phyloP scores from a whole-genome alignment of 2,113 vertebrate genomes.

The Aleadryas rufinucha region DNA sequence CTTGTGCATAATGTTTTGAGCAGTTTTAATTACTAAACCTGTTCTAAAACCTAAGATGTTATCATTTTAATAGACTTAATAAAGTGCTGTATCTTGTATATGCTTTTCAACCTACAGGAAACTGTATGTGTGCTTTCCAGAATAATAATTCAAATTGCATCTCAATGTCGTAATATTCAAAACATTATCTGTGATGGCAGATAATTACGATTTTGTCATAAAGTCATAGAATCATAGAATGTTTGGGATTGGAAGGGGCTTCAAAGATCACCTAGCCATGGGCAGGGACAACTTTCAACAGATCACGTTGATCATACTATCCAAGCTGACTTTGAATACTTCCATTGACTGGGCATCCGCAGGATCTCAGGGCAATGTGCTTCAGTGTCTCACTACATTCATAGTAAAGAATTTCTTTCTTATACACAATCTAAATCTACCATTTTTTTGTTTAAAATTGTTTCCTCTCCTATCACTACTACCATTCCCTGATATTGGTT shows the following conservation, averaged over 20 bases:
- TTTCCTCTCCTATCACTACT: background rate
- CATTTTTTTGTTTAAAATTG: background rate
- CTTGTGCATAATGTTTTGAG: background rate
- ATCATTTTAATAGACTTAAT: slow-evolving; percentile 19
- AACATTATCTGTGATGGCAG: background rate
- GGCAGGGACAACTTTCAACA: background rate
- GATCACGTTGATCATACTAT: background rate
- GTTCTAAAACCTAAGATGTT: background rate
- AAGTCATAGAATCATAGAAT: background rate
- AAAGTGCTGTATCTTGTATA: background rate
- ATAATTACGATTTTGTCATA: background rate
- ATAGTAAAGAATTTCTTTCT: background rate
- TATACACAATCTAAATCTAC: background rate
- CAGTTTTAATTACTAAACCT: background rate
- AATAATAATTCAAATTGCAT: background rate
- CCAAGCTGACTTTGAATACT: background rate
- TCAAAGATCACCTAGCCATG: background rate
- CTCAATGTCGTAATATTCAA: background rate
- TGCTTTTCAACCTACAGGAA: background rate
- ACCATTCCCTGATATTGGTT: background rate
- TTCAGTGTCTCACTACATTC: background rate
- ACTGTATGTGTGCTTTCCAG: background rate
- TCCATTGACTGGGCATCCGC: accelerated
- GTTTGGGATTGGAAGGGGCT: background rate
- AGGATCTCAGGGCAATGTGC: background rate